Evolutionary conservation across 2,113 vertebrate genomes (phyloP).

Genomic region (Probosciger aterrimus): DNA sequence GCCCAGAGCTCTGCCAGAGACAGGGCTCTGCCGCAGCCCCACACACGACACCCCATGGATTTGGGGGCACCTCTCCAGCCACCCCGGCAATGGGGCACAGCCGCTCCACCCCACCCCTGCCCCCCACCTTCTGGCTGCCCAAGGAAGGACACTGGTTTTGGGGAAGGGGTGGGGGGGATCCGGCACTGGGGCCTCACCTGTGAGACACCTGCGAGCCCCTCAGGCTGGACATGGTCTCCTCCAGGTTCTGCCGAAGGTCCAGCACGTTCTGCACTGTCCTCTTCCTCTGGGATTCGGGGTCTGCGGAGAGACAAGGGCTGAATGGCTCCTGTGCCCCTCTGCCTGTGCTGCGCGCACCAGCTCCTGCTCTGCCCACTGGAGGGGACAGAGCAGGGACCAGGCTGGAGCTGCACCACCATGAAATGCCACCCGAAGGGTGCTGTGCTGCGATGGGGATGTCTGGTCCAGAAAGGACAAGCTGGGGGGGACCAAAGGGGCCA

Average conservation of each 20-base stretch:
- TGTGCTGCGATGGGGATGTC: background rate
- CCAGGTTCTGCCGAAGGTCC: conserved; percentile 95
- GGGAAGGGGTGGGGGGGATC: background rate
- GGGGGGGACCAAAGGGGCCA: background rate
- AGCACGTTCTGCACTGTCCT: conserved; percentile 95
- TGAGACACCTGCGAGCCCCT: conserved; percentile 91
- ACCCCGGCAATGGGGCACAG: background rate
- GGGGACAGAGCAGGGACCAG: background rate
- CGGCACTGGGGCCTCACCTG: conserved; percentile 72
- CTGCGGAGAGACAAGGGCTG: conserved; percentile 64
- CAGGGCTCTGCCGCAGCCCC: background rate
- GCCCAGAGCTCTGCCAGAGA: background rate
- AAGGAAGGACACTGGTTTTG: background rate
- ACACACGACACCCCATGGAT: fast-evolving
- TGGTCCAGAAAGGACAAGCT: background rate
- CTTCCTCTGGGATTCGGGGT: conserved; percentile 94
- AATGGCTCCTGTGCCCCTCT: background rate
- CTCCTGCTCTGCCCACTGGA: background rate
- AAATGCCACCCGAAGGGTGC: background rate
- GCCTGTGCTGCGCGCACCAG: fast-evolving
- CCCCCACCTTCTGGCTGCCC: background rate
- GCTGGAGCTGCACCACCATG: background rate
- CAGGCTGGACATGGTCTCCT: conserved; percentile 96
- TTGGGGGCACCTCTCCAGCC: background rate
- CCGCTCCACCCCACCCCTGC: background rate